Conservation (phyloP, 1,140 invertebrate genomes). For the Yoshiicerus persimilis region DNA sequence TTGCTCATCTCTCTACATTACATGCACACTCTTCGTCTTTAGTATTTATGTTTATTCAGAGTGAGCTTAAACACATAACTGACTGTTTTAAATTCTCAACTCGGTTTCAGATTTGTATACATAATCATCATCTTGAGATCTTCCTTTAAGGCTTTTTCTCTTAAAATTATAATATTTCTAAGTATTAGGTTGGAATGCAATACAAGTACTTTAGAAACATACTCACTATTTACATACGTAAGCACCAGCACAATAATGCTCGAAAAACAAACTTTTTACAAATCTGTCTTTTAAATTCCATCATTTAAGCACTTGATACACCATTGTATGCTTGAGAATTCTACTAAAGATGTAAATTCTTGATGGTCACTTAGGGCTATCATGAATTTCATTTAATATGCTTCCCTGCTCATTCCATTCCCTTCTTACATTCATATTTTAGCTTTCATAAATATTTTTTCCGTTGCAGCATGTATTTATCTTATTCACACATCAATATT, state of each 20-base stretch:
- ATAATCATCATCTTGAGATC: neutral
- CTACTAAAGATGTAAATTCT: neutral
- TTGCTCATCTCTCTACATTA: neutral
- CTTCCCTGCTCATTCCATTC: neutral
- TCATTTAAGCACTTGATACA: neutral
- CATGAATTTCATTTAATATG: constrained; percentile 10
- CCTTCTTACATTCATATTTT: neutral
- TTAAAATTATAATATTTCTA: neutral
- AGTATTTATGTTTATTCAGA: neutral
- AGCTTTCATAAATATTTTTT: too few relatives aligned
- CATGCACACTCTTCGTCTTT: neutral
- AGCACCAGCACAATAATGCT: neutral
- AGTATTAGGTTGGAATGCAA: neutral
- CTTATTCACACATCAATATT: neutral
- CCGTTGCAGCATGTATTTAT: neutral
- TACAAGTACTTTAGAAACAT: neutral
- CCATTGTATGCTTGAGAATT: neutral
- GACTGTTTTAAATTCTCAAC: neutral
- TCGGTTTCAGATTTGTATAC: neutral
- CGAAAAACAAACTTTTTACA: neutral
- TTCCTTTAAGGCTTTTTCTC: neutral
- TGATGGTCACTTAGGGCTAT: constrained; percentile 1
- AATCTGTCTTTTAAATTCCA: neutral
- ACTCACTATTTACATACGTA: neutral
- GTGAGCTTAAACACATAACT: neutral